Base-by-base conservation (phyloP, 2,888 invertebrate genomes). In the Drosophila cognata region DNA sequence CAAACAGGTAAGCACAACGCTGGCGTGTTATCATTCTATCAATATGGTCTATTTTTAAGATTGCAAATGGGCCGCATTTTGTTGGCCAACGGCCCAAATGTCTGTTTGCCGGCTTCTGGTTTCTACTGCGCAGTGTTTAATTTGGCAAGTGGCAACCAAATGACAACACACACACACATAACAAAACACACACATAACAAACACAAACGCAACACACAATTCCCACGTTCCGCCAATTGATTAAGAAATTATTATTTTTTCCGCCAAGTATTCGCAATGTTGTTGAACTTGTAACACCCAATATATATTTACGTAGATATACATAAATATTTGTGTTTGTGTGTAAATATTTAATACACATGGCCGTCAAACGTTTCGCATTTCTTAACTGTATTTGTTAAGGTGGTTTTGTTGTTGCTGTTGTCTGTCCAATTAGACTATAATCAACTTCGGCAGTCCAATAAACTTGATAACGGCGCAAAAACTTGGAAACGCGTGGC, bases 181-280 rank as follows among this genome's bases (percentile, higher is more conserved):
- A 41, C 41, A 35, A 31, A 68, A 74, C 70, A 62, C 76, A 85
- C 8, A n/a, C 35, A 36, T 1, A 16, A 16, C 61, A 67, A 58
- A 55, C 51, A 16, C 36, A 25, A 16, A 25, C 25, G 16, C 1
- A 8, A 8, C 21, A 33, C n/a, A 55, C 33, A 25, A 35, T 77
- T 73, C 69, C 59, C 81, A 86, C 86, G 84, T 88, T 88, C 88
- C 81, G 64, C 88, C 86, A 86, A 85, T 86, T 70, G 78, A 71
- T 81, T 74, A 48, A 18, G 38, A 43, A 56, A 59, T 62, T 55
- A 64, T 33, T 36, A 13, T 28, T 46, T 8, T 16, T 25, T 21
- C 21, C 21, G 52, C 28, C 33, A 33, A 25, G 38, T 53, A 48
- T 53, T 75, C 62, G 35, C 35, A 53, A 64, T 73, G 78, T n/a